These are phyloP conservation scores for Ellobius talpinus DNA, from an alignment of 2,113 vertebrate genomes.

Conservation along the genomic window DNA sequence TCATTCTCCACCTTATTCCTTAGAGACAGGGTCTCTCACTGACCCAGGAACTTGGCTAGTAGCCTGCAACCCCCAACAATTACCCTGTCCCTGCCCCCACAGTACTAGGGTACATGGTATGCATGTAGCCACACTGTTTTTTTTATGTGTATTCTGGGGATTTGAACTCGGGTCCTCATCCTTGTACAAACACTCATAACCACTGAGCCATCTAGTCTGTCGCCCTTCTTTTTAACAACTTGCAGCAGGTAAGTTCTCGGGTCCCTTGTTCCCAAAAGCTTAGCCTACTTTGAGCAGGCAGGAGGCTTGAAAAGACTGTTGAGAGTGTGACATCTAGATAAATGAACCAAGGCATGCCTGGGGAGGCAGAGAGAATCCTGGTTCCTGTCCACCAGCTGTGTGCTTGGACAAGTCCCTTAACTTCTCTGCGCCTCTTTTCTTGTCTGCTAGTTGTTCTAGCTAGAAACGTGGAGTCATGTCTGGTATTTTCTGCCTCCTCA, in stretches of 20 bases:
- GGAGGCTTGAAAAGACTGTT: not conserved
- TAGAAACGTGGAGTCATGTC: constrained; percentile 23
- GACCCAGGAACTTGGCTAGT: not conserved
- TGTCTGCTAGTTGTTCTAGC: not conserved
- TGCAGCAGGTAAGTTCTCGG: not conserved
- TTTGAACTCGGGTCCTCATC: not conserved
- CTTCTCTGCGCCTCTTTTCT: not conserved
- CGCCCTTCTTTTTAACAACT: not conserved
- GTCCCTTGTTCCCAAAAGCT: not conserved
- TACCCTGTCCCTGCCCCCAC: not conserved
- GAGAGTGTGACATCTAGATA: not conserved
- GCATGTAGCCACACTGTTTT: not conserved
- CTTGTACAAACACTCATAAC: not conserved
- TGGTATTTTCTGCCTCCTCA: constrained; percentile 19
- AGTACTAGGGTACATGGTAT: no score
- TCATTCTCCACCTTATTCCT: not conserved
- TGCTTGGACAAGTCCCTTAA: constrained; percentile 8
- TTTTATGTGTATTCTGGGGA: not conserved
- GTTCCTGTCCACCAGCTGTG: not conserved
- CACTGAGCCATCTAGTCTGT: not conserved
- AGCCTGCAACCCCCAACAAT: no score
- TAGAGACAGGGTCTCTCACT: not conserved
- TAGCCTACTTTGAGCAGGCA: not conserved
- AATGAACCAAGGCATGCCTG: not conserved
- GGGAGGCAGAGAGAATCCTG: not conserved